A percentile compares a stretch with the other conserved stretches of the same genome.
Conservation (phyloP, 2,113 vertebrate species). For the Polypterus bichir region DNA sequence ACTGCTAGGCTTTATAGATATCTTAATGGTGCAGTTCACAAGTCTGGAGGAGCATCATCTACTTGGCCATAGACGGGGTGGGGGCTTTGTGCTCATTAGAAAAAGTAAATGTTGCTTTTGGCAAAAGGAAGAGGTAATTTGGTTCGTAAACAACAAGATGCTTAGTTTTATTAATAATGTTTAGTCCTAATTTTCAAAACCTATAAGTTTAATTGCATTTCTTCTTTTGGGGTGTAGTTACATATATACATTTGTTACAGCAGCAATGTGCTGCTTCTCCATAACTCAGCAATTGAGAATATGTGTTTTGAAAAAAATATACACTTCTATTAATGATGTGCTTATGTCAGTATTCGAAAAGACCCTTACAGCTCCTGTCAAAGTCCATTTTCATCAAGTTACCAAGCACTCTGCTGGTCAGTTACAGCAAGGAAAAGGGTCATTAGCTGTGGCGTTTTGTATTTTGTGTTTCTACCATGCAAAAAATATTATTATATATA, state of each 20-base stretch:
- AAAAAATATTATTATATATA: no score
- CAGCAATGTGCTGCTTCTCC: no score
- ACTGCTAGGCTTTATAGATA: background rate
- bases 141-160: no score
- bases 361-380: slow-evolving; percentile 1
- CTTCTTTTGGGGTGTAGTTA: no score
- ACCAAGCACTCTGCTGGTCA: background rate
- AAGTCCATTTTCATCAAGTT: background rate
- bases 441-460: background rate
- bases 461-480: background rate
- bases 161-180: no score
- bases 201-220: no score
- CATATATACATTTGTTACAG: no score
- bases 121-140: no score
- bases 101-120: background rate
- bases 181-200: no score
- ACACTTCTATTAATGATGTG: no score
- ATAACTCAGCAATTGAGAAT: no score
- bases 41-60: background rate
- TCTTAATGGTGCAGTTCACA: background rate
- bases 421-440: background rate
- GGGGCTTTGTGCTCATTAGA: background rate
- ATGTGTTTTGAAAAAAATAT: no score
- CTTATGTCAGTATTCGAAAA: background rate
- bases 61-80: background rate